phyloP scores from a whole-genome alignment of 2,113 vertebrate genomes.

The Pyxicephalus adspersus region DNA sequence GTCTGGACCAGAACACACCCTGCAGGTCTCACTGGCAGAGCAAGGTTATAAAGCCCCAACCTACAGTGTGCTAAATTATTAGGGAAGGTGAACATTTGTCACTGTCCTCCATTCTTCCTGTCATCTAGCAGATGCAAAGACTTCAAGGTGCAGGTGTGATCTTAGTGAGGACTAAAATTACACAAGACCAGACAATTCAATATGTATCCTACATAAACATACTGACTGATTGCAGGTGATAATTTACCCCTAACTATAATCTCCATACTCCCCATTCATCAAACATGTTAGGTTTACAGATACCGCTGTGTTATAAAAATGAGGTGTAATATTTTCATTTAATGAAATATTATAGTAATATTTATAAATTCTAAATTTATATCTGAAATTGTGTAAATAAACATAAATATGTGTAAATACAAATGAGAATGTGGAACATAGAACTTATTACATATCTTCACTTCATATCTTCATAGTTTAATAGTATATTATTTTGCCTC shows the following conservation, averaged over 20 bases:
- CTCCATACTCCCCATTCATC: not conserved
- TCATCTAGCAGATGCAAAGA: constrained; percentile 40
- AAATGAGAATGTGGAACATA: too few relatives aligned
- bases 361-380: too few relatives aligned
- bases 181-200: not conserved
- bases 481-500: too few relatives aligned
- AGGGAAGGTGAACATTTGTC: constrained; percentile 37
- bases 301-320: too few relatives aligned
- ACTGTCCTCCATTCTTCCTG: not conserved
- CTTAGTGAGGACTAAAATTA: not conserved
- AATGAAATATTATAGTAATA: too few relatives aligned
- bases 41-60: constrained; percentile 14
- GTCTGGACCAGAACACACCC: constrained; percentile 17
- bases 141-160: constrained; percentile 29
- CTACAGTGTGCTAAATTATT: constrained; percentile 19
- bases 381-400: too few relatives aligned
- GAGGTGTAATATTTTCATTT: too few relatives aligned
- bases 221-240: not conserved
- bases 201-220: too few relatives aligned
- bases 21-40: constrained; percentile 24
- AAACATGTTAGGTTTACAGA: too few relatives aligned
- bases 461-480: too few relatives aligned
- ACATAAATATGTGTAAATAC: too few relatives aligned
- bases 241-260: not conserved
- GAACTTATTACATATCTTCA: too few relatives aligned